Conservation (phyloP, 2,888 invertebrate genomes). For the Nineta flava region DNA sequence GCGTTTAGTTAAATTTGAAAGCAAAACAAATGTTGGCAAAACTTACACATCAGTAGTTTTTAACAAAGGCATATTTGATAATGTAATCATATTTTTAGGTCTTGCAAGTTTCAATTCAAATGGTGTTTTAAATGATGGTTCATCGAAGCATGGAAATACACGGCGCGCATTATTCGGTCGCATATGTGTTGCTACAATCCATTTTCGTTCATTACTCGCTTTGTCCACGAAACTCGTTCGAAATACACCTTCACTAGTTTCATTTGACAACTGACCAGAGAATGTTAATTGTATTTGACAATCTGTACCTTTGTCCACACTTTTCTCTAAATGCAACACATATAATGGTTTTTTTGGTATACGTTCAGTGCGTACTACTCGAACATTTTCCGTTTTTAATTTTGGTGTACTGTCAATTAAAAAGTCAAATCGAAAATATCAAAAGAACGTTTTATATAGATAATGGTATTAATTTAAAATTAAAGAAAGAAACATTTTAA, state of each 20-base stretch:
- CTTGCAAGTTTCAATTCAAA: constrained; percentile 47
- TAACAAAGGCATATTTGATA: constrained; percentile 47
- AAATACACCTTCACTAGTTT: constrained; percentile 51
- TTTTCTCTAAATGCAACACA: constrained; percentile 40
- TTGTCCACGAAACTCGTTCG: constrained; percentile 42
- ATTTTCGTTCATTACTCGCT: constrained; percentile 23
- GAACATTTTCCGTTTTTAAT: constrained; percentile 14
- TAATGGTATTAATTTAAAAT: too few species aligned
- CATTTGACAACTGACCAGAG: constrained; percentile 45
- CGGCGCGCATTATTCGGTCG: constrained; percentile 57
- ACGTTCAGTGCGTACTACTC: constrained; percentile 30
- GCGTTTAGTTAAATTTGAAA: not conserved
- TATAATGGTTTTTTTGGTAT: constrained; percentile 44
- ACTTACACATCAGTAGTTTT: constrained; percentile 45
- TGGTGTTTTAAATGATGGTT: constrained; percentile 58
- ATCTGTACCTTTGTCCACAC: constrained; percentile 35
- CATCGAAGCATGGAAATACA: constrained; percentile 70
- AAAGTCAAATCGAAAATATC: not conserved
- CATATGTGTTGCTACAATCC: constrained; percentile 51
- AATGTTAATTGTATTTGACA: constrained; percentile 49
- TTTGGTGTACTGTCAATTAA: not conserved
- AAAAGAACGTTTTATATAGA: not conserved
- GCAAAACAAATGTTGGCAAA: not conserved
- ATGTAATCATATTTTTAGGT: constrained; percentile 36
- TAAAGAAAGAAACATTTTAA: too few species aligned